Evolutionary conservation across 2,797 vertebrate genomes (phyloP).

Genomic region (Enteromius afrohamiltoni): DNA sequence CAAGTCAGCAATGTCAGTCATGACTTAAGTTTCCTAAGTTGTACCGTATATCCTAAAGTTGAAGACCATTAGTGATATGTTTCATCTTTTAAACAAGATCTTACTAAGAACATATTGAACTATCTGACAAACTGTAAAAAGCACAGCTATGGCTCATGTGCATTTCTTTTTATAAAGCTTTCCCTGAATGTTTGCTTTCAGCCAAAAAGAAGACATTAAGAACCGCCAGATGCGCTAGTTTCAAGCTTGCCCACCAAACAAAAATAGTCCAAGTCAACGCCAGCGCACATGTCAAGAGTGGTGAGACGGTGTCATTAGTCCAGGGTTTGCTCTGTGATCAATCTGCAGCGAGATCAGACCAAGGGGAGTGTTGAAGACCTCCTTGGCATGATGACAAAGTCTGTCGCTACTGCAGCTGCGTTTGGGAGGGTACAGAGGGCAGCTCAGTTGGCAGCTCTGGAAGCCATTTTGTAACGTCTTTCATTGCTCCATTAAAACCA

Average conservation of each 20-base stretch:
- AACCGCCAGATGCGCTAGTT: background rate
- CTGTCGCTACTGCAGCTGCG: constrained; percentile 49
- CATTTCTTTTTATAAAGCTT: constrained; percentile 12
- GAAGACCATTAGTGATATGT: background rate
- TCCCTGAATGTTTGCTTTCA: constrained; percentile 23
- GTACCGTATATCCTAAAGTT: background rate
- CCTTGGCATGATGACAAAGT: constrained; percentile 21
- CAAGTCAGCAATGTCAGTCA: background rate
- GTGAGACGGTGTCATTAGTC: constrained; percentile 44
- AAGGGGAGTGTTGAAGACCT: constrained; percentile 17
- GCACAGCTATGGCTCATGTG: background rate
- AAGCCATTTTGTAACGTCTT: constrained; percentile 47
- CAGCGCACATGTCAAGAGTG: constrained; percentile 18
- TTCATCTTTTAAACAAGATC: background rate
- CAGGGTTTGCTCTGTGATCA: constrained; percentile 38
- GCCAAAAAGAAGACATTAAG: constrained; percentile 14
- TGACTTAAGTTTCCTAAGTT: background rate
- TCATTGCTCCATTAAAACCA: constrained; percentile 59
- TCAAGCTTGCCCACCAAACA: constrained; percentile 20
- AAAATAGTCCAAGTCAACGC: constrained; percentile 23
- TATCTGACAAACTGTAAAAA: background rate
- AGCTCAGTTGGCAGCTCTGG: constrained; percentile 33
- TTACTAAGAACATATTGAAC: background rate
- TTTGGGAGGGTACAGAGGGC: constrained; percentile 46
- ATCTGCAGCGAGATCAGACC: constrained; percentile 16